phyloP scores from a whole-genome alignment of 2,113 vertebrate genomes.

The Cynocephalus volans region DNA sequence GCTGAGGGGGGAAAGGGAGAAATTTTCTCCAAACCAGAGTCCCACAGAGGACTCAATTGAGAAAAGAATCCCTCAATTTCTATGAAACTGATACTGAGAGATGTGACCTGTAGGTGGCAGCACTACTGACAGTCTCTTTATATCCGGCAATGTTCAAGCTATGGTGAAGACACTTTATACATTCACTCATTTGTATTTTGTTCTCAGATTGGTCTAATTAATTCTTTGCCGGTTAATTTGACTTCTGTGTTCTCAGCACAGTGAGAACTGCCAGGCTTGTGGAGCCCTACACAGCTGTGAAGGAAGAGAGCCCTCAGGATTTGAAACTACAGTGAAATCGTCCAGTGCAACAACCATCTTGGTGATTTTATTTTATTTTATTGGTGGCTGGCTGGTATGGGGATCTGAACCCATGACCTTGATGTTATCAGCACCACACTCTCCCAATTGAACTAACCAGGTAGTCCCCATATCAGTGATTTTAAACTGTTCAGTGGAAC shows the following conservation, averaged over 20 bases:
- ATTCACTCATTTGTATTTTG: not conserved
- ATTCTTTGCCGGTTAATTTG: not conserved
- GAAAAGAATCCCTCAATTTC: not conserved
- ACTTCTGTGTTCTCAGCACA: not conserved
- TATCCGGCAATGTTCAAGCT: not conserved
- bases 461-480: not conserved
- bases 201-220: not conserved
- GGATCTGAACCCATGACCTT: no score
- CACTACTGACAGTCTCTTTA: conserved; percentile 15
- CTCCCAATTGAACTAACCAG: not conserved
- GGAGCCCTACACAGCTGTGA: not conserved
- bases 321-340: not conserved
- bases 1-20: not conserved
- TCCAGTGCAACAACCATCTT: not conserved
- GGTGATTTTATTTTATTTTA: not conserved
- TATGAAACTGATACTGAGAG: not conserved
- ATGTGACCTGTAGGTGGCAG: conserved; percentile 71
- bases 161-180: accelerated
- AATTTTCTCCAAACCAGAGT: not conserved
- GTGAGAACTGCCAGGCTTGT: not conserved
- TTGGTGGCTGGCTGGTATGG: not conserved
- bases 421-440: no score
- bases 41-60: not conserved
- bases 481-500: conserved; percentile 2
- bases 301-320: not conserved